Evolutionary conservation across 1,140 invertebrate species (phyloP).

Genomic region (Drosophila tani): DNA sequence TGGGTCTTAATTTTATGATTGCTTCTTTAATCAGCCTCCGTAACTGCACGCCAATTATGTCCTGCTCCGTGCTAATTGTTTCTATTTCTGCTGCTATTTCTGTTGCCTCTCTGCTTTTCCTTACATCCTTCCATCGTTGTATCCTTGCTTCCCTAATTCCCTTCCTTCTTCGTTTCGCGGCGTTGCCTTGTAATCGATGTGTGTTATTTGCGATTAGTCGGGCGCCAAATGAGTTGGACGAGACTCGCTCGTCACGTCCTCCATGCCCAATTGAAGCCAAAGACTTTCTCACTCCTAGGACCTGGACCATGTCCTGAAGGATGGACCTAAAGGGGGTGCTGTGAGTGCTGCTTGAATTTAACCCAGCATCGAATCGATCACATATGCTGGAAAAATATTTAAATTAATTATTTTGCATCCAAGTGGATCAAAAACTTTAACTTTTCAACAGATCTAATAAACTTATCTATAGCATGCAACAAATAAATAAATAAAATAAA

Average conservation of each 20-base stretch:
- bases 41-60: slow-evolving; percentile 80
- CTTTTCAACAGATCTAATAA: too few relatives aligned
- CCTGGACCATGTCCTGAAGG: background rate
- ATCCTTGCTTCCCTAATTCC: background rate
- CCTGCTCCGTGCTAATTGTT: slow-evolving; percentile 75
- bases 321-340: too few relatives aligned
- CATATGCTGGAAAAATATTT: too few relatives aligned
- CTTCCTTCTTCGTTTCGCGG: background rate
- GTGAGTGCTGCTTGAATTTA: too few relatives aligned
- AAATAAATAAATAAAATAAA: too few relatives aligned
- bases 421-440: too few relatives aligned
- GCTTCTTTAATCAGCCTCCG: slow-evolving; percentile 80
- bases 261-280: slow-evolving; percentile 16
- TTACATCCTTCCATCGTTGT: slow-evolving; percentile 16
- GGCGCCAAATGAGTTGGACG: slow-evolving; percentile 63
- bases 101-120: slow-evolving; percentile 1
- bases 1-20: slow-evolving; percentile 83
- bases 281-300: background rate
- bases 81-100: slow-evolving; percentile 48
- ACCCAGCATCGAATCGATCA: background rate
- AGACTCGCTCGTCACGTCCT: slow-evolving; percentile 16
- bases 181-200: slow-evolving; percentile 59
- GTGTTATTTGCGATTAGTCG: slow-evolving; percentile 73
- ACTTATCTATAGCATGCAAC: too few relatives aligned
- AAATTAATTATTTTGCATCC: background rate